These are phyloP conservation scores for Myotis vivesi DNA, from an alignment of 2,797 vertebrate species.

Conservation along the genomic window DNA sequence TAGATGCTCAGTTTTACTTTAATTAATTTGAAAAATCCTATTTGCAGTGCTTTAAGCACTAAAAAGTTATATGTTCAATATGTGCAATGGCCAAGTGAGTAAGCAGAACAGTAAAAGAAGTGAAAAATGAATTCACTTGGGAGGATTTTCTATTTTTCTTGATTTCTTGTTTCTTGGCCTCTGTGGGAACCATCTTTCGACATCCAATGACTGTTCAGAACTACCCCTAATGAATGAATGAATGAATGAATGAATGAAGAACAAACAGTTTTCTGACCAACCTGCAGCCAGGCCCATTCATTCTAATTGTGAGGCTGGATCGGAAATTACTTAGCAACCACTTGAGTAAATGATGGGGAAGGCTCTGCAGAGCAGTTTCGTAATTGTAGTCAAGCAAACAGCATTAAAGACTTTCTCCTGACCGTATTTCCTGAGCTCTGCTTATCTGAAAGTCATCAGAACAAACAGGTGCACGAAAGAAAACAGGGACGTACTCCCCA, in stretches of 20 bases:
- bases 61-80: neutral
- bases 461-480: constrained; percentile 49
- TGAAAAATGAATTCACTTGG: neutral
- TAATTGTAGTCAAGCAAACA: constrained; percentile 69
- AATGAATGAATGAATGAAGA: constrained; percentile 47
- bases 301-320: constrained; percentile 55
- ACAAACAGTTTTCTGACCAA: constrained; percentile 37
- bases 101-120: neutral
- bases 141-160: neutral
- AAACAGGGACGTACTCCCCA: neutral
- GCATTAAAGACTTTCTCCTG: constrained; percentile 71
- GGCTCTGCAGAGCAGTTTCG: constrained; percentile 64
- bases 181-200: constrained; percentile 32
- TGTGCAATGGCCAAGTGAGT: neutral
- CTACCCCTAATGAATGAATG: constrained; percentile 40
- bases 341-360: constrained; percentile 72
- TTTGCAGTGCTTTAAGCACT: neutral
- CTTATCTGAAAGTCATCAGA: constrained; percentile 54
- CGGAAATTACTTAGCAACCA: constrained; percentile 73
- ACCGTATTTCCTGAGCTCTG: constrained; percentile 60
- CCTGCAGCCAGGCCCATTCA: constrained; percentile 57
- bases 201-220: constrained; percentile 5
- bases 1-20: neutral
- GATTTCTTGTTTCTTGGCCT: neutral
- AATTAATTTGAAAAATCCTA: constrained; percentile 1